Percentiles rank a stretch among this genome's conserved stretches.
phyloP scores from a whole-genome alignment of 2,113 vertebrate genomes.

The Hippocampus mohnikei region DNA sequence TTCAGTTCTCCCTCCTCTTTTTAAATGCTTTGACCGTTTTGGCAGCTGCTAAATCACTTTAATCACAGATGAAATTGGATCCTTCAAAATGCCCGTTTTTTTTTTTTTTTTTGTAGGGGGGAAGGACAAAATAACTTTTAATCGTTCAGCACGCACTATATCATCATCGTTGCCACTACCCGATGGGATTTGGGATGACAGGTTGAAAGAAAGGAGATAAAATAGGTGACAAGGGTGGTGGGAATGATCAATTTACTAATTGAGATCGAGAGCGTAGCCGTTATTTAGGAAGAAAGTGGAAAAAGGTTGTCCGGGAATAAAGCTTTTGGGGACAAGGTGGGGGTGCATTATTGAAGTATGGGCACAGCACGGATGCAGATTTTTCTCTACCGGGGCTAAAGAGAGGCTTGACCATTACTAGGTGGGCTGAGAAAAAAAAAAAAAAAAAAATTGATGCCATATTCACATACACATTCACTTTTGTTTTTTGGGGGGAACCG shows the following conservation, averaged over 20 bases:
- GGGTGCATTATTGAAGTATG: background rate
- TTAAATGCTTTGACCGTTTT: constrained; percentile 30
- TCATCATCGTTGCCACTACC: background rate
- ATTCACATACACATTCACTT: no score
- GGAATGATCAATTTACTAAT: constrained; percentile 1
- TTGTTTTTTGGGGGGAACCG: no score
- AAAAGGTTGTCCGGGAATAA: background rate
- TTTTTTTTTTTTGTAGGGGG: background rate
- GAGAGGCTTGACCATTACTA: no score
- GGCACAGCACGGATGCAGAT: background rate
- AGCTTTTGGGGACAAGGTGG: background rate
- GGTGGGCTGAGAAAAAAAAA: no score
- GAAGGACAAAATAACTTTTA: constrained; percentile 33
- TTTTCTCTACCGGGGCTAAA: no score
- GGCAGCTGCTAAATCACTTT: constrained; percentile 32
- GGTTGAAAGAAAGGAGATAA: constrained; percentile 1
- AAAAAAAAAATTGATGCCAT: no score
- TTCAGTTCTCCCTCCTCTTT: constrained; percentile 17
- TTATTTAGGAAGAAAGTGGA: background rate
- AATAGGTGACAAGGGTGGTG: background rate
- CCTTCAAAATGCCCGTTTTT: constrained; percentile 30
- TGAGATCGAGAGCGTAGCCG: constrained; percentile 1
- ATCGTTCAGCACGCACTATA: constrained; percentile 10
- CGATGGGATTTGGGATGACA: constrained; percentile 7
- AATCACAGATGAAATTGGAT: constrained; percentile 37